Conservation (phyloP, 2,888 invertebrate genomes). For the Tiliacea citrago region DNA sequence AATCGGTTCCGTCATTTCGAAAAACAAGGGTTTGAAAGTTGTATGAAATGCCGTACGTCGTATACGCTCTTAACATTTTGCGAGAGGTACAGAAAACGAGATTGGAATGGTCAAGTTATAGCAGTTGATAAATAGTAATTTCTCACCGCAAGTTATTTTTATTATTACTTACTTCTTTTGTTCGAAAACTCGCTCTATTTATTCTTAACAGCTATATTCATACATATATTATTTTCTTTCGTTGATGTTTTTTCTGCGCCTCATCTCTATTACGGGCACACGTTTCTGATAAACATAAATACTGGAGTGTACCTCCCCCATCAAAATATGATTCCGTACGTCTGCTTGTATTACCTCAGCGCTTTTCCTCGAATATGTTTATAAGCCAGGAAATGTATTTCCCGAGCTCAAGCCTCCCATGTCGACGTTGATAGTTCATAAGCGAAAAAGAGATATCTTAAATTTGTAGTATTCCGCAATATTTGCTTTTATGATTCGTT, state of each 20-base stretch:
- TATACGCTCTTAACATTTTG: conserved; percentile 12
- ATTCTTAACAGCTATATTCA: neutral
- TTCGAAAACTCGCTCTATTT: neutral
- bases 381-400: conserved; percentile 80
- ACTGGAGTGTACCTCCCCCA: conserved; percentile 63
- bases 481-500: conserved; percentile 55
- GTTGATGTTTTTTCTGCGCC: conserved; percentile 13
- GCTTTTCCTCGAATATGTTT: conserved; percentile 76
- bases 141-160: neutral
- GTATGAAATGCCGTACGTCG: too few species aligned
- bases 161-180: neutral
- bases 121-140: neutral
- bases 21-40: too few species aligned
- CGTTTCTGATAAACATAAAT: conserved; percentile 66
- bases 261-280: conserved; percentile 49
- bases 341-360: conserved; percentile 75
- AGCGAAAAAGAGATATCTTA: conserved; percentile 63
- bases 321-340: conserved; percentile 75
- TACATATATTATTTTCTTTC: conserved; percentile 20
- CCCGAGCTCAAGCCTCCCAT: conserved; percentile 71
- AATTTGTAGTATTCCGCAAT: conserved; percentile 48
- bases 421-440: conserved; percentile 73
- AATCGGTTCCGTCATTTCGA: too few species aligned
- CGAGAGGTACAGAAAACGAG: neutral
- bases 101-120: neutral